Percentiles rank a stretch among this genome's conserved stretches.
Evolutionary conservation across 1,140 invertebrate genomes (phyloP).

Genomic region (Planococcus citri): DNA sequence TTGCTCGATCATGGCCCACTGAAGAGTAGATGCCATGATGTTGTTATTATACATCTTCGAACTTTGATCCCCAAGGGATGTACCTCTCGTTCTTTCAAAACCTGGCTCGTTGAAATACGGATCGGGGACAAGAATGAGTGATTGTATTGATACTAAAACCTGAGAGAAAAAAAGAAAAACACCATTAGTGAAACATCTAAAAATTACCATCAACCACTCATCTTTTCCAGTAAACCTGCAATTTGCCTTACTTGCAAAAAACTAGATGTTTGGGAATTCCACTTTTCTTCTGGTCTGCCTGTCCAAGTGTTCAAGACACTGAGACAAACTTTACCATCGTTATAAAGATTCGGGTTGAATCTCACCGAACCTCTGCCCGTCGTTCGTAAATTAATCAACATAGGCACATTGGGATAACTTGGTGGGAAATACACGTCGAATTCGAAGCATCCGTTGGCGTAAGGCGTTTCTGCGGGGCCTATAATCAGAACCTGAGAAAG

Average conservation of each 20-base stretch:
- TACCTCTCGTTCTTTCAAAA: slow-evolving; percentile 83
- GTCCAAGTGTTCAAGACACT: slow-evolving; percentile 96
- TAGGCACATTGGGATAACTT: slow-evolving; percentile 60
- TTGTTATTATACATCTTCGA: slow-evolving; percentile 90
- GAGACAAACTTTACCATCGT: slow-evolving; percentile 87
- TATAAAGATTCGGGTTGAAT: slow-evolving; percentile 96
- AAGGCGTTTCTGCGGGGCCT: slow-evolving; percentile 76
- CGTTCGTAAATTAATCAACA: slow-evolving; percentile 80
- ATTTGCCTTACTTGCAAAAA: slow-evolving; percentile 57
- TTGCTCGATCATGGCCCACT: slow-evolving; percentile 93
- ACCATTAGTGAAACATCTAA: too few relatives aligned
- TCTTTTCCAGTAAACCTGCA: neutral
- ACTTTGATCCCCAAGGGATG: slow-evolving; percentile 72
- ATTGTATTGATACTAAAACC: slow-evolving; percentile 93
- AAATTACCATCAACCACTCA: too few relatives aligned
- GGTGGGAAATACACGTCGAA: slow-evolving; percentile 85
- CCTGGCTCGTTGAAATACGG: slow-evolving; percentile 98
- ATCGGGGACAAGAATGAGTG: slow-evolving; percentile 84
- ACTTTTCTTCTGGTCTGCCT: slow-evolving; percentile 94
- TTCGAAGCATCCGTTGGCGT: slow-evolving; percentile 78
- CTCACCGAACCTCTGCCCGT: slow-evolving; percentile 85
- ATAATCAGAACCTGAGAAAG: slow-evolving; percentile 63
- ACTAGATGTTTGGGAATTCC: slow-evolving; percentile 93
- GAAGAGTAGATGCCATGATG: slow-evolving; percentile 85
- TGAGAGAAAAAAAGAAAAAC: slow-evolving; percentile 30